Evolutionary conservation across 2,113 vertebrate genomes (phyloP).

Genomic region (Patagioenas fasciata): DNA sequence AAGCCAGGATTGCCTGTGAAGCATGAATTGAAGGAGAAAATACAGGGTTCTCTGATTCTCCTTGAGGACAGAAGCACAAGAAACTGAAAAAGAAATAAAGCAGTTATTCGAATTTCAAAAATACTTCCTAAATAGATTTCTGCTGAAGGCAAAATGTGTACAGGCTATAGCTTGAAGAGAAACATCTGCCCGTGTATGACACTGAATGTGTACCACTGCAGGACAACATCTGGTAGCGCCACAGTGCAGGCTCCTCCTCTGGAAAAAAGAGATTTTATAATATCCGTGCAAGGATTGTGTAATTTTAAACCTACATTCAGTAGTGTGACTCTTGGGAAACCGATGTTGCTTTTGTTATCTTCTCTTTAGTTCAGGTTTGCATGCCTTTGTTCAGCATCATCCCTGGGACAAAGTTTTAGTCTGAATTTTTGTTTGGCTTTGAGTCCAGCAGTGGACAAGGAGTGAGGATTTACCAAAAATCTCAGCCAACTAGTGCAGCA

Average conservation of each 20-base stretch:
- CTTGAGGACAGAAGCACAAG: neutral
- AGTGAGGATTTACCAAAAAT: neutral
- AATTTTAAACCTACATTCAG: neutral
- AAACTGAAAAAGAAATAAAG: neutral
- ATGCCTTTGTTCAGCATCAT: neutral
- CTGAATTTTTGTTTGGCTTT: neutral
- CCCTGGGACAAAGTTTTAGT: neutral
- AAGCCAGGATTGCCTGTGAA: neutral
- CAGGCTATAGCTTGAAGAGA: neutral
- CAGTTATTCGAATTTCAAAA: constrained; percentile 29
- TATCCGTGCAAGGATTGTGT: neutral
- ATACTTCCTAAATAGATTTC: neutral
- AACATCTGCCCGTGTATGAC: constrained; percentile 9
- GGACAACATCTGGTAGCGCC: neutral
- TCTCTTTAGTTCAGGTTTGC: neutral
- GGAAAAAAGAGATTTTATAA: neutral
- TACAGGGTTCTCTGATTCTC: neutral
- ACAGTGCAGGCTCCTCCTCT: neutral
- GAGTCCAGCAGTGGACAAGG: neutral
- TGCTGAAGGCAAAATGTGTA: neutral
- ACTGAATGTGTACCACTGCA: neutral
- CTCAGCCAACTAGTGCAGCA: neutral
- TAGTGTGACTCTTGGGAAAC: neutral
- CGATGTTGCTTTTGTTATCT: neutral
- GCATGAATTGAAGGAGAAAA: neutral